phyloP scores from a whole-genome alignment of 2,888 invertebrate genomes.

The Fragum sueziense region DNA sequence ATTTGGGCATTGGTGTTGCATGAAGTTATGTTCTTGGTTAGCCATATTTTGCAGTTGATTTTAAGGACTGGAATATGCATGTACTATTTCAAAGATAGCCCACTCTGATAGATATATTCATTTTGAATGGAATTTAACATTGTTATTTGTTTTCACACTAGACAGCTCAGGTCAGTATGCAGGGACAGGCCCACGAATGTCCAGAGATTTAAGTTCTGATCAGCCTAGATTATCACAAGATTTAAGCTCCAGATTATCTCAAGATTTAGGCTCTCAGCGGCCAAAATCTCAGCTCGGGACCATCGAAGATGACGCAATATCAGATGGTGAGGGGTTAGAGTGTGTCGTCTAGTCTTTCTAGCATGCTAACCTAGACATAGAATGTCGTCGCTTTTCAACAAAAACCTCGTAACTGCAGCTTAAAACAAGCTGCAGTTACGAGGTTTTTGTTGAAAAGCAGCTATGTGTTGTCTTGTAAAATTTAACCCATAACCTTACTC shows the following conservation, averaged over 20 bases:
- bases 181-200: conserved; percentile 49
- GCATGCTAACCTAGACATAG: background rate
- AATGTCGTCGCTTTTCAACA: too few species aligned
- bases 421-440: too few species aligned
- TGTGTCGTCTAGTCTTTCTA: background rate
- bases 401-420: too few species aligned
- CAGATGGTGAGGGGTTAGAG: conserved; percentile 20
- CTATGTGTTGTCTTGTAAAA: background rate
- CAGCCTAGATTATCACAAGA: conserved; percentile 73
- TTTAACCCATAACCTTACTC: background rate
- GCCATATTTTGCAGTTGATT: too few species aligned
- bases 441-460: too few species aligned
- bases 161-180: background rate
- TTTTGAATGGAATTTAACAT: too few species aligned
- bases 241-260: conserved; percentile 66
- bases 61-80: too few species aligned
- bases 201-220: conserved; percentile 67
- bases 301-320: conserved; percentile 54
- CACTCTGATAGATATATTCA: too few species aligned
- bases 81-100: too few species aligned
- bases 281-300: conserved; percentile 67
- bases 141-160: too few species aligned
- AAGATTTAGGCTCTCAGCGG: conserved; percentile 66
- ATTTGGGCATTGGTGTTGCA: too few species aligned
- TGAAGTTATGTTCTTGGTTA: too few species aligned